These are phyloP conservation scores for Sthenelais limicola DNA, from an alignment of 2,888 invertebrate genomes.

Conservation along the genomic window DNA sequence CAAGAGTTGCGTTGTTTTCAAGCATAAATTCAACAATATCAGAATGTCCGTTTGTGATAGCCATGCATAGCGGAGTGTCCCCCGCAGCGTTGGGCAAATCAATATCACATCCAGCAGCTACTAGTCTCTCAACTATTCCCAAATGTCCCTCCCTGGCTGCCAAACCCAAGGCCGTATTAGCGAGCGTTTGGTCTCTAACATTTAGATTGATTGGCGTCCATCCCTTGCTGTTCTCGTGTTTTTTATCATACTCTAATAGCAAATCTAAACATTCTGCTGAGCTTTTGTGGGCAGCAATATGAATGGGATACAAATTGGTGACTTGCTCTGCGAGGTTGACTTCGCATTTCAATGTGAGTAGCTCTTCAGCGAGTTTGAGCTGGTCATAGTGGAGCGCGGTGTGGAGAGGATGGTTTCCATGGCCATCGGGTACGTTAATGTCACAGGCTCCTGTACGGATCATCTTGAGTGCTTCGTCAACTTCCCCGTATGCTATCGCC, in stretches of 20 bases:
- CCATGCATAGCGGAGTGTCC: slow-evolving; percentile 10
- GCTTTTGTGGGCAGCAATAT: slow-evolving; percentile 25
- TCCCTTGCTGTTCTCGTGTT: neutral
- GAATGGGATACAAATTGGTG: slow-evolving; percentile 25
- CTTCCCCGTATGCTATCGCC: slow-evolving; percentile 27
- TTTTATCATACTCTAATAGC: slow-evolving; percentile 10
- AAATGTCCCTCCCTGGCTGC: slow-evolving; percentile 16
- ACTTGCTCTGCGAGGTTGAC: slow-evolving; percentile 18
- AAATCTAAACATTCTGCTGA: slow-evolving; percentile 17
- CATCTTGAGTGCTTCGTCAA: slow-evolving; percentile 14
- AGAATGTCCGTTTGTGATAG: slow-evolving; percentile 1
- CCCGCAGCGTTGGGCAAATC: slow-evolving; percentile 11
- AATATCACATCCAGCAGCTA: neutral
- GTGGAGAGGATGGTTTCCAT: slow-evolving; percentile 29
- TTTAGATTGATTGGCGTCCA: neutral
- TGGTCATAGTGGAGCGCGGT: slow-evolving; percentile 33
- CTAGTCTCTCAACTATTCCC: neutral
- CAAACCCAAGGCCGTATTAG: slow-evolving; percentile 17
- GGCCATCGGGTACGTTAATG: slow-evolving; percentile 3
- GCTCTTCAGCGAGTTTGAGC: neutral
- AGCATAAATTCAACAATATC: slow-evolving; percentile 2
- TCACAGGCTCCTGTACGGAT: slow-evolving; percentile 17
- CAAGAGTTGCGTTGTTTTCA: neutral
- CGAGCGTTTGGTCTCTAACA: slow-evolving; percentile 1
- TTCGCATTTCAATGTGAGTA: slow-evolving; percentile 7